Evolutionary conservation across 2,797 vertebrate species (phyloP).

Genomic region (Melanotaenia maccullochi): DNA sequence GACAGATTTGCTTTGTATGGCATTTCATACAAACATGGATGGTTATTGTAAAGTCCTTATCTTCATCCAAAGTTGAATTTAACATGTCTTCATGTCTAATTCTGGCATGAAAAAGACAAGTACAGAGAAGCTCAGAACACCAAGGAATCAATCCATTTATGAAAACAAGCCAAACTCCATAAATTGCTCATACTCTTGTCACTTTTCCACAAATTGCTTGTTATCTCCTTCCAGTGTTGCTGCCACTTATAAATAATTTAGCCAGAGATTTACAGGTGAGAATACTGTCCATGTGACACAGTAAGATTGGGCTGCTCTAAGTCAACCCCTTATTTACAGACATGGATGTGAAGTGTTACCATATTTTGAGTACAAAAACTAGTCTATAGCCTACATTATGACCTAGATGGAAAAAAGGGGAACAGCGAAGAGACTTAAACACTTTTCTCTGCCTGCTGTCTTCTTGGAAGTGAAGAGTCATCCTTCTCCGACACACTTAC

Average conservation of each 20-base stretch:
- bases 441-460: constrained; percentile 65
- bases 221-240: constrained; percentile 56
- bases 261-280: constrained; percentile 61
- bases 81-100: neutral
- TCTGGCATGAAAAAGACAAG: neutral
- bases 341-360: constrained; percentile 14
- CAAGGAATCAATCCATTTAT: neutral
- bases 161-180: neutral
- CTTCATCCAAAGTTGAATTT: neutral
- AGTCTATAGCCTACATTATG: constrained; percentile 73
- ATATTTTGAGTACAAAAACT: constrained; percentile 37
- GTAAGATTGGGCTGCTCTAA: neutral
- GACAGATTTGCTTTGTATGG: neutral
- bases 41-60: neutral
- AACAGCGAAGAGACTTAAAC: constrained; percentile 67
- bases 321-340: constrained; percentile 24
- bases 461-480: constrained; percentile 48
- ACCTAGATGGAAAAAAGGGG: constrained; percentile 74
- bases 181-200: neutral
- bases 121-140: neutral
- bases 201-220: constrained; percentile 59
- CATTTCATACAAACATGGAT: neutral
- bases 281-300: constrained; percentile 6
- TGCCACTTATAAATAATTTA: constrained; percentile 71
- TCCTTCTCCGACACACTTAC: constrained; percentile 57